These are phyloP conservation scores for Heliconius erato DNA, from an alignment of 2,888 invertebrate species.

Conservation along the genomic window DNA sequence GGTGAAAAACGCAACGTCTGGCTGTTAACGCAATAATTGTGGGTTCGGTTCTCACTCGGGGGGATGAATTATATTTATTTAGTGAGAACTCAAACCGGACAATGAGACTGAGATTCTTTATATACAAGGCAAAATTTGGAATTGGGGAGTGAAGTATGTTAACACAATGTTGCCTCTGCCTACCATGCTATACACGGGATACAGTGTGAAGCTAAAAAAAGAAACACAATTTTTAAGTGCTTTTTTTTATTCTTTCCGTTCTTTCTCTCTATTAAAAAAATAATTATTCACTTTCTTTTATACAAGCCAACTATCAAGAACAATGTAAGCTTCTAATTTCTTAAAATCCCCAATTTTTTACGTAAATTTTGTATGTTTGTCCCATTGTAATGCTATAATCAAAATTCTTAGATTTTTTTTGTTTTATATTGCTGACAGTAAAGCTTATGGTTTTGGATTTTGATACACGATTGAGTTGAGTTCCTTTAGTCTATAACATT, in stretches of 20 bases:
- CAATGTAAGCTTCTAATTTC: constrained; percentile 5
- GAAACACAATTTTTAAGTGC: background rate
- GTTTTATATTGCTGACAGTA: background rate
- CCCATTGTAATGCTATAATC: background rate
- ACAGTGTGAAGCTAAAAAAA: background rate
- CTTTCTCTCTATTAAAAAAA: background rate
- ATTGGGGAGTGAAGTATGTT: background rate
- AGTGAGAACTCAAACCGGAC: too few relatives aligned
- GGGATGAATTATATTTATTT: too few relatives aligned
- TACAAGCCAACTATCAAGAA: constrained; percentile 21
- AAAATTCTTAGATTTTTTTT: background rate
- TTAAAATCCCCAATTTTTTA: background rate
- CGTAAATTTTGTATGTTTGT: constrained; percentile 4
- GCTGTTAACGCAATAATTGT: too few relatives aligned
- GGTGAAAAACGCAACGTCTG: too few relatives aligned
- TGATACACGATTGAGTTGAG: too few relatives aligned
- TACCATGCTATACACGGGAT: background rate
- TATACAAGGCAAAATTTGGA: too few relatives aligned
- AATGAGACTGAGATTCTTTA: too few relatives aligned
- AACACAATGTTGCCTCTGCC: background rate
- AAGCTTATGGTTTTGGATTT: too few relatives aligned
- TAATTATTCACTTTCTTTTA: background rate
- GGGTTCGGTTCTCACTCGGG: too few relatives aligned
- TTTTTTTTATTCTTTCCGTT: background rate
- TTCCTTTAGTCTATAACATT: too few relatives aligned